Percentiles rank a stretch among this genome's conserved stretches.
Conservation (phyloP, 2,113 vertebrate species). For the Microcebus ravelobensis region DNA sequence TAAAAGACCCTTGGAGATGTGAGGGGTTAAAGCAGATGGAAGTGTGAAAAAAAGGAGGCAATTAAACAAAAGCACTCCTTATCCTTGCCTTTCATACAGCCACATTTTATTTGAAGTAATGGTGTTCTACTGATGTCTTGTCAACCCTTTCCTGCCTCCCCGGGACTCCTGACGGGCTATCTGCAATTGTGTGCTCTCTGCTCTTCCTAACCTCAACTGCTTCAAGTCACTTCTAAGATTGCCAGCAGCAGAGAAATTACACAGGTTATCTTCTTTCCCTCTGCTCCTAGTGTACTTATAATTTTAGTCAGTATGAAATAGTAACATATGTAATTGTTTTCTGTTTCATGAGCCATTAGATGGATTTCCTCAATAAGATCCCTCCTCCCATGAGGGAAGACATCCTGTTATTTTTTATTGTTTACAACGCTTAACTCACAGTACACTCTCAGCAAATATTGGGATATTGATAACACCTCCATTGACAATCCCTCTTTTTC, state of each 20-base stretch:
- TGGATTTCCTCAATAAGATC: not conserved
- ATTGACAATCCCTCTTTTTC: not conserved
- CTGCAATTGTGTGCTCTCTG: not conserved
- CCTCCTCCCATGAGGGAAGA: not conserved
- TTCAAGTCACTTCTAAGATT: not conserved
- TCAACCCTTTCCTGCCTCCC: not conserved
- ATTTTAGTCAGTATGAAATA: not conserved
- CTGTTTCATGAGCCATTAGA: not conserved
- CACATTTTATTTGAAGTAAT: not conserved
- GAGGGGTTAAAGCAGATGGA: not conserved
- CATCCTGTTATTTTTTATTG: not conserved
- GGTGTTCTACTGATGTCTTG: not conserved
- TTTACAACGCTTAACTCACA: not conserved
- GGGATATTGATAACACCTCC: not conserved
- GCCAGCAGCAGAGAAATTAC: not conserved
- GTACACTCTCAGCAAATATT: not conserved
- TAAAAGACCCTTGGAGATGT: not conserved
- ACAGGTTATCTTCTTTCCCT: not conserved
- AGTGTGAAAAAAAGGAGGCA: not conserved
- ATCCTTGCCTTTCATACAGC: not conserved
- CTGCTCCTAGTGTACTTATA: not conserved
- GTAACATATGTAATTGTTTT: slow-evolving; percentile 6
- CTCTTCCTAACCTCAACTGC: not conserved
- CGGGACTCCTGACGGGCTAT: not conserved
- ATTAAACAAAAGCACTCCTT: not conserved